Evolutionary conservation across 2,888 invertebrate genomes (phyloP).

Genomic region (Callosobruchus maculatus): DNA sequence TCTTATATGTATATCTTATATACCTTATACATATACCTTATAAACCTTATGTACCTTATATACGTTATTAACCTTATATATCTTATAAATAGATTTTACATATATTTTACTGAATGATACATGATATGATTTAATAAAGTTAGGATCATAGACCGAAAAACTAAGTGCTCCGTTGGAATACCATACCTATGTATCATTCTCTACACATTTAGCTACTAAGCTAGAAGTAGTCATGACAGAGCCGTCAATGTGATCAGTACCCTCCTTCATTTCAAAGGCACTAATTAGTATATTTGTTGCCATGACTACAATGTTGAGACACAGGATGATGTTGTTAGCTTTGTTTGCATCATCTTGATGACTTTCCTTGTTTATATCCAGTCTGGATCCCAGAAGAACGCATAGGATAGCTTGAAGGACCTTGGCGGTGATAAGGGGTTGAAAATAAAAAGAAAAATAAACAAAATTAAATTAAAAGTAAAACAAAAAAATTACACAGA

Average conservation of each 20-base stretch:
- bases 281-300: constrained; percentile 60
- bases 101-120: too few relatives aligned
- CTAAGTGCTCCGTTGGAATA: too few relatives aligned
- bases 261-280: constrained; percentile 56
- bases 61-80: too few relatives aligned
- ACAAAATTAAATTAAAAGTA: constrained; percentile 3
- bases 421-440: constrained; percentile 45
- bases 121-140: too few relatives aligned
- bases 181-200: too few relatives aligned
- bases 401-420: constrained; percentile 59
- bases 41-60: too few relatives aligned
- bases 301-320: constrained; percentile 58
- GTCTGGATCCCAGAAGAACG: constrained; percentile 56
- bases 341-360: constrained; percentile 59
- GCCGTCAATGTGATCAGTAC: constrained; percentile 7
- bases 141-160: too few relatives aligned
- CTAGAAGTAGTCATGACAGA: neutral
- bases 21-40: too few relatives aligned
- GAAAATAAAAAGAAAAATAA: constrained; percentile 21
- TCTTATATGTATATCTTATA: too few relatives aligned
- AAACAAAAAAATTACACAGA: neutral
- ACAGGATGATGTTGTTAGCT: constrained; percentile 59
- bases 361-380: constrained; percentile 60
- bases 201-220: neutral
- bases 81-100: too few relatives aligned